phyloP scores from a whole-genome alignment of 2,888 invertebrate species.

The Cacoxenus indagator region DNA sequence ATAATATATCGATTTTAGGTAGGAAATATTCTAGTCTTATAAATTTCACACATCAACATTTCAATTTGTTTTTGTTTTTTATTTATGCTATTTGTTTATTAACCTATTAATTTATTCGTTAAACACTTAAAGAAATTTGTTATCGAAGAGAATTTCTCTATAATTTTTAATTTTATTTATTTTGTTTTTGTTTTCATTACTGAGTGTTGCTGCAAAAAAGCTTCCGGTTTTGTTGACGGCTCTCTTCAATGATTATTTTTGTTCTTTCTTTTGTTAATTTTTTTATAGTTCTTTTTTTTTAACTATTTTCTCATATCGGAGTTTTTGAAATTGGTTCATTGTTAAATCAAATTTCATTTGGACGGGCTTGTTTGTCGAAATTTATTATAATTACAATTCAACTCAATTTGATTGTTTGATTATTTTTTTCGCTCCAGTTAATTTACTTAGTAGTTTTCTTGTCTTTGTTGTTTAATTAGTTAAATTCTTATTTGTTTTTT shows the following conservation, averaged over 20 bases:
- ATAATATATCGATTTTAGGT: slow-evolving; percentile 51
- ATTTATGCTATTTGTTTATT: slow-evolving; percentile 28
- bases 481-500: not conserved
- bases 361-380: slow-evolving; percentile 63
- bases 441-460: not conserved
- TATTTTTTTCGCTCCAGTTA: not conserved
- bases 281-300: slow-evolving; percentile 25
- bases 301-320: not conserved
- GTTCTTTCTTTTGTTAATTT: slow-evolving; percentile 38
- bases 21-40: slow-evolving; percentile 68
- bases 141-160: slow-evolving; percentile 51
- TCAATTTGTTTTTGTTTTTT: slow-evolving; percentile 36
- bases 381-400: slow-evolving; percentile 15
- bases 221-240: no score
- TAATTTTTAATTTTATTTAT: slow-evolving; percentile 24
- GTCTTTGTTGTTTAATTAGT: not conserved
- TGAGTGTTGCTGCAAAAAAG: no score
- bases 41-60: slow-evolving; percentile 69
- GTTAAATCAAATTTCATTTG: slow-evolving; percentile 59
- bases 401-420: not conserved
- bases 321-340: not conserved
- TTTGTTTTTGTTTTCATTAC: not conserved
- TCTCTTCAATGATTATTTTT: not conserved
- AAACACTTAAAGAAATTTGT: slow-evolving; percentile 37
- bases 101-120: slow-evolving; percentile 27